A percentile compares a stretch with the other conserved stretches of the same genome.
Conservation (phyloP, 37 sponge, comb jelly and placozoan species). For the Beroe forskalii region DNA sequence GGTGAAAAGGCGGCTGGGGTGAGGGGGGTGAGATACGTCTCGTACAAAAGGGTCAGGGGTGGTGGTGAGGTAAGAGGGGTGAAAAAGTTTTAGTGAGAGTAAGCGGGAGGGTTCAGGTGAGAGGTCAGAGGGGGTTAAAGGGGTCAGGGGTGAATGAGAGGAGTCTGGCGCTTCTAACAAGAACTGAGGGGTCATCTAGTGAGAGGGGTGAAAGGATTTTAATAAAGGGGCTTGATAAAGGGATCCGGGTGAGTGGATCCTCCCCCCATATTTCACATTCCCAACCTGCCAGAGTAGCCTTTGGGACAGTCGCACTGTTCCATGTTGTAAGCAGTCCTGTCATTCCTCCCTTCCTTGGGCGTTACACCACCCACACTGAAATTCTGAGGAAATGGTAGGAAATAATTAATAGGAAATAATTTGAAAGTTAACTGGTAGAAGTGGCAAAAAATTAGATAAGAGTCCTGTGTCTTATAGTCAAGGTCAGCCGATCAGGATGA, state of each 20-base stretch:
- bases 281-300: conserved; percentile 72
- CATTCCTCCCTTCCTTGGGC: not conserved
- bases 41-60: not conserved
- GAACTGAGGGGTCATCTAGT: not conserved
- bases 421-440: too few relatives aligned
- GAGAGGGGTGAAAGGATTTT: too few relatives aligned
- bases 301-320: conserved; percentile 71
- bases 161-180: not conserved
- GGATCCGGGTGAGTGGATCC: not conserved
- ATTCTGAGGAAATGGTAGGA: not conserved
- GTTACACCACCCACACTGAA: conserved; percentile 51
- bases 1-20: not conserved
- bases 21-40: not conserved
- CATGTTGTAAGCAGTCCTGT: conserved; percentile 28
- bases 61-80: not conserved
- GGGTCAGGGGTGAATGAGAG: not conserved
- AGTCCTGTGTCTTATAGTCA: too few relatives aligned
- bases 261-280: not conserved
- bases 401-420: too few relatives aligned
- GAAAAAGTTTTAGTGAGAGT: too few relatives aligned
- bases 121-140: not conserved
- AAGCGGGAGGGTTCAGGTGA: not conserved
- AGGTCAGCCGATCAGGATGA: too few relatives aligned
- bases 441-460: too few relatives aligned
- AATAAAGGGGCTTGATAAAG: too few relatives aligned